Base-by-base conservation (phyloP, 2,113 vertebrate genomes). In the Mungos mungo region DNA sequence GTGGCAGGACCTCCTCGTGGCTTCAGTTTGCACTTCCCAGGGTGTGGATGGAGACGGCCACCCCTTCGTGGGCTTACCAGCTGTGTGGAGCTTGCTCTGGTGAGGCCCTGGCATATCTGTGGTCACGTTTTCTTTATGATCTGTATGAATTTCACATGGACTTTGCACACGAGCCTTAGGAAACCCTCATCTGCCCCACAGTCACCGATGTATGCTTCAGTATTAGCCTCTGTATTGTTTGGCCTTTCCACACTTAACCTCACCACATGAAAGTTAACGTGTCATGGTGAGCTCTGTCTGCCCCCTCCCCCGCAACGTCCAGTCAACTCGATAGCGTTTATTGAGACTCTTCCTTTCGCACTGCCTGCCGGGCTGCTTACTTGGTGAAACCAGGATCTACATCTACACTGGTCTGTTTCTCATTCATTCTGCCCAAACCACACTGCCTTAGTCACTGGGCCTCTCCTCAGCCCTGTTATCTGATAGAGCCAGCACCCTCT, bases 41-140 rank as follows among this genome's bases (percentile, higher is more conserved):
- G 54, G 54, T 19, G 5, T 4, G 11, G 19, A 12, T 10, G 15
- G 16, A 33, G 27, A 7, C 0, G 3, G 8, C 8, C 27, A 6
- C 27, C 18, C 16, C 57, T n/a, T 35, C 7, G 0, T 4, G 4
- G 21, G 69, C 3, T 38, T 29, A 18, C 3, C 2, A 8, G 66
- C 66, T 9, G 0, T 10, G 18, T 41, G 66, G 21, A 47, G 31
- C 5, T 25, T 38, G 0, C 65, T 35, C 57, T 15, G 38, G 38
- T 25, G 41, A 19, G 52, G 57, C 23, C 8, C 45, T 45, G 21
- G 27, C 69, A n/a, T 0, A 7, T 31, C 11, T n/a, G 2, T 8
- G 31, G 38, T 29, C n/a, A 0, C 0, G 3, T 92, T 45, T 47
- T 8, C 50, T 57, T 82, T 8, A 35, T 14, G 83, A 80, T 35